phyloP scores from a whole-genome alignment of 2,888 invertebrate species.

The Biston stratarius region DNA sequence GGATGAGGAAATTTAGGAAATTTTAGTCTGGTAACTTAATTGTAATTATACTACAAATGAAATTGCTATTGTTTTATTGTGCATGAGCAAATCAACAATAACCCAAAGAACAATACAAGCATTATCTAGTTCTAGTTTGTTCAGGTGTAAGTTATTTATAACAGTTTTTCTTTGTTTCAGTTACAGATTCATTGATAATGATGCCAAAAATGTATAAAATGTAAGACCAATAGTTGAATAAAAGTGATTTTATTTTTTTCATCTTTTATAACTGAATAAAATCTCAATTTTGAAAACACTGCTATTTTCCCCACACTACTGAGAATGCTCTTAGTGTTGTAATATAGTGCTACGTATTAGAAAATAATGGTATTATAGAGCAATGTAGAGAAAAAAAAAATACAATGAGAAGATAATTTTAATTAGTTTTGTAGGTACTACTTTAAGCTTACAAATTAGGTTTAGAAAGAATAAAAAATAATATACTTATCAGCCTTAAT shows the following conservation, averaged over 20 bases:
- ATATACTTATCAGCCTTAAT: constrained; percentile 22
- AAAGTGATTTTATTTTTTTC: constrained; percentile 2
- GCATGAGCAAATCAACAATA: neutral
- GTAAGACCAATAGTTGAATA: constrained; percentile 48
- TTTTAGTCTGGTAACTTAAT: too few relatives aligned
- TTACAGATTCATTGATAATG: constrained; percentile 85
- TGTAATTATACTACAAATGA: too few relatives aligned
- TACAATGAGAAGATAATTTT: constrained; percentile 26
- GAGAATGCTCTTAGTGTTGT: too few relatives aligned
- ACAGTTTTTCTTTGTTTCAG: constrained; percentile 67
- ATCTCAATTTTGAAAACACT: too few relatives aligned
- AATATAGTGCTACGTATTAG: neutral
- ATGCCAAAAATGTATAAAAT: constrained; percentile 82
- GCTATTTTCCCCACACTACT: too few relatives aligned
- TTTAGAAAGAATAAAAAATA: constrained; percentile 43
- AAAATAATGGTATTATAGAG: neutral
- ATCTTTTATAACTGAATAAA: neutral
- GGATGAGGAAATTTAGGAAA: neutral
- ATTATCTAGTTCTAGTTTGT: constrained; percentile 1
- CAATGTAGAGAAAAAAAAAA: neutral
- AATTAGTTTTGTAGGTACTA: constrained; percentile 40
- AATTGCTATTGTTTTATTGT: neutral
- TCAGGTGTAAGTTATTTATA: constrained; percentile 23
- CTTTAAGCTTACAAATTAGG: constrained; percentile 46
- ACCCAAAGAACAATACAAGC: neutral